phyloP scores from a whole-genome alignment of 1,140 invertebrate genomes.

The Apolygus lucorum region DNA sequence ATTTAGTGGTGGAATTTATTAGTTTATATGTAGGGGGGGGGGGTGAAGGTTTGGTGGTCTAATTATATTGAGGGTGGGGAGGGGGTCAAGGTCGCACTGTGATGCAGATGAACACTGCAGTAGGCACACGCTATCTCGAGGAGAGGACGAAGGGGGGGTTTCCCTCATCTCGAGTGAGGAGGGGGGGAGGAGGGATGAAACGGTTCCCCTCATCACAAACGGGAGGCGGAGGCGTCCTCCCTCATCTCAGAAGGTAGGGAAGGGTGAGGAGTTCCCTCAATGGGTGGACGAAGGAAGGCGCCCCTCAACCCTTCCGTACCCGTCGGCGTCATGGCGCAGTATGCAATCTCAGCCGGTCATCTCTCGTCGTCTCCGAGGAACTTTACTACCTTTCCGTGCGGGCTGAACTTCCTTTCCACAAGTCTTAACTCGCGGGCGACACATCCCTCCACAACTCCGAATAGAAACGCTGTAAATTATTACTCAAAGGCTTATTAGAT shows the following conservation, averaged over 20 bases:
- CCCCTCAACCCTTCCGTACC: background rate
- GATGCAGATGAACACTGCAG: constrained; percentile 13
- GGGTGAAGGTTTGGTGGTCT: too few relatives aligned
- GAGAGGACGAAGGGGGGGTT: too few relatives aligned
- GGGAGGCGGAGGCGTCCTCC: too few relatives aligned
- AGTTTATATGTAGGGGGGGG: too few relatives aligned
- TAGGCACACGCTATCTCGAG: constrained; percentile 3
- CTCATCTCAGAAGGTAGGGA: too few relatives aligned
- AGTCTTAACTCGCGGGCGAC: too few relatives aligned
- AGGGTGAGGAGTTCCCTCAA: too few relatives aligned
- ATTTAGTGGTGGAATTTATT: too few relatives aligned
- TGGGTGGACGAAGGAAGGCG: too few relatives aligned
- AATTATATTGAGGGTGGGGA: background rate
- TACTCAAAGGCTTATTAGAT: too few relatives aligned
- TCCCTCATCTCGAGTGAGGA: background rate
- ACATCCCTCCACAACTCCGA: too few relatives aligned
- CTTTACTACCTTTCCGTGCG: constrained; percentile 11
- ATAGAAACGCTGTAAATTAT: too few relatives aligned
- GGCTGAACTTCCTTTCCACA: background rate
- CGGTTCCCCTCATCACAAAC: background rate
- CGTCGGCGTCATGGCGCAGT: constrained; percentile 11
- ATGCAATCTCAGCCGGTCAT: constrained; percentile 24
- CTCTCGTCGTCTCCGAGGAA: constrained; percentile 20
- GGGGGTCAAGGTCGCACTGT: background rate
- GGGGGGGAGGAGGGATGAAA: background rate